Base-by-base conservation (phyloP, 2,888 invertebrate genomes). In the Mayetiola destructor region DNA sequence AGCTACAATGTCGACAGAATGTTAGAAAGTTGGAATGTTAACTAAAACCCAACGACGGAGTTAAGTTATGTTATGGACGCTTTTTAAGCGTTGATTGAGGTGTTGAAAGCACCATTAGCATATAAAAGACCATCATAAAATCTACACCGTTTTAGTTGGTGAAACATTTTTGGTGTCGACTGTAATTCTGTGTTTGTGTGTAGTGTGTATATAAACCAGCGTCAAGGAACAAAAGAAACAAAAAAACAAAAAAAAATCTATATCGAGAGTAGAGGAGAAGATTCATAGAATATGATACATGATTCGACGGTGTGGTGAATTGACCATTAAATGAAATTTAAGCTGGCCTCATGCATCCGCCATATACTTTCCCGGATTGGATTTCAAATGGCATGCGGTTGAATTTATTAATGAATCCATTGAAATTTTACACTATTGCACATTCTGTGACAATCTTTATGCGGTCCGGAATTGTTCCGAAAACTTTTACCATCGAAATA, bases 121-220 rank as follows among this genome's bases (percentile, higher is more conserved):
- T 48, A 48, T 48, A 48, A 48, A 48, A 48, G 12, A 48, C 48
- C 48, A 27, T 27, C 23, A 48, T 48, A 48, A 48, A 48, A 48
- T 48, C n/a, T 14, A 14, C 42, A 42, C 10, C 23, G 42, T 23
- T 23, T 42, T 42, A 27, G 27, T 48, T 42, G 42, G 3, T 42
- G 42, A 3, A 18, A n/a, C n/a, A n/a, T n/a, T n/a, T n/a, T n/a
- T n/a, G 16, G 18, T 16, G 3, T 39, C 20, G 16, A 40, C 20
- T 18, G n/a, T 3, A 10, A 40, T 9, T 18, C 3, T 36, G 8
- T 16, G 12, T 12, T 12, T 5, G 36, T 12, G 32, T 6, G 8
- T 32, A 12, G 12, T 9, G 12, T 36, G 36, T 36, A 18, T 40
- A 23, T 23, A 23, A 42, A 42, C 23, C 23, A 23, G 6, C 32